Evolutionary conservation across 2,113 vertebrate species (phyloP).

Genomic region (Sander vitreus): DNA sequence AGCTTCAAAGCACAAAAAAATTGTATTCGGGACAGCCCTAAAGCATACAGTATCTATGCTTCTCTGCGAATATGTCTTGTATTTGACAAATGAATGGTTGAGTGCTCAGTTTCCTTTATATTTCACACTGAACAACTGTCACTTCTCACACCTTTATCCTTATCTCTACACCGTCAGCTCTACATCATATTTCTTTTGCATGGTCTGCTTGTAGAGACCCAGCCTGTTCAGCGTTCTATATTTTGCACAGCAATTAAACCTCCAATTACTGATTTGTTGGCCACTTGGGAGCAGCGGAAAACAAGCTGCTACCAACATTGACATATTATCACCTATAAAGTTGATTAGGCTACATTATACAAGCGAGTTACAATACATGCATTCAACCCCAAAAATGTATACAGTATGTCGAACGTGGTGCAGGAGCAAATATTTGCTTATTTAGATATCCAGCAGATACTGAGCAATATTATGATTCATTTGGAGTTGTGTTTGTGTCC

Average conservation of each 20-base stretch:
- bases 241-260: background rate
- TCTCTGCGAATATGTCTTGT: too few relatives aligned
- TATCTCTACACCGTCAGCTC: background rate
- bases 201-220: background rate
- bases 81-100: background rate
- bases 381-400: background rate
- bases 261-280: background rate
- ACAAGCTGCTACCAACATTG: background rate
- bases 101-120: background rate
- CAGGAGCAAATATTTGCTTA: background rate
- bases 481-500: background rate
- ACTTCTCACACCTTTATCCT: constrained; percentile 16
- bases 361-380: too few relatives aligned
- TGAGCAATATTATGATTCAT: background rate
- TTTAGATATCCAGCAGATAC: background rate
- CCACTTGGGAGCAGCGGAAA: background rate
- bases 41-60: too few relatives aligned
- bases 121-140: background rate
- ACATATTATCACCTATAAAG: constrained; percentile 10
- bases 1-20: too few relatives aligned
- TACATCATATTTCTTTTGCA: background rate
- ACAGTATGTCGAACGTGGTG: background rate
- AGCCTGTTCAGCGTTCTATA: background rate
- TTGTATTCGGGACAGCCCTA: too few relatives aligned
- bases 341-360: background rate